These are phyloP conservation scores for Myotis brandtii DNA, from an alignment of 2,113 vertebrate genomes.

Conservation along the genomic window DNA sequence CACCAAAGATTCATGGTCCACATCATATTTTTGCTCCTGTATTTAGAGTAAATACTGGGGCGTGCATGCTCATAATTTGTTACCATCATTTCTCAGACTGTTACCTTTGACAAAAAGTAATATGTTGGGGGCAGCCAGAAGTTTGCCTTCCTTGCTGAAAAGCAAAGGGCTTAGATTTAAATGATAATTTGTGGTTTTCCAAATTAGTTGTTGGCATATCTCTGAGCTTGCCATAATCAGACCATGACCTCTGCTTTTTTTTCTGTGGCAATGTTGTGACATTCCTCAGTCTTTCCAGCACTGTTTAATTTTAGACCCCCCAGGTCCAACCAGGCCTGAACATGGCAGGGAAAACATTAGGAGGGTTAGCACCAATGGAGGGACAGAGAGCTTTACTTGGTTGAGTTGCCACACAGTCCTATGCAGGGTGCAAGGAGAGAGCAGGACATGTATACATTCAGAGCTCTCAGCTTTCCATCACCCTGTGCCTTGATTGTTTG, in stretches of 20 bases:
- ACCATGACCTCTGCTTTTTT: not conserved
- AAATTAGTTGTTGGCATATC: not conserved
- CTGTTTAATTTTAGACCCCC: not conserved
- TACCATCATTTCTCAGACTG: constrained; percentile 50
- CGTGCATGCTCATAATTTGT: not conserved
- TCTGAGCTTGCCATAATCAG: not conserved
- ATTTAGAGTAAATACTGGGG: not conserved
- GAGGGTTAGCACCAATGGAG: not conserved
- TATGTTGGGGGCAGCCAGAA: not conserved
- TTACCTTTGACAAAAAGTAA: not conserved
- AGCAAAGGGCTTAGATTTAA: constrained; percentile 27
- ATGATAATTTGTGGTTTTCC: not conserved
- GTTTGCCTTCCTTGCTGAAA: not conserved
- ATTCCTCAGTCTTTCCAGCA: not conserved
- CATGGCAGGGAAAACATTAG: not conserved
- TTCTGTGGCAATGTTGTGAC: not conserved
- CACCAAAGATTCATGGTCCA: constrained; percentile 46
- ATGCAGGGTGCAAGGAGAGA: too few species aligned
- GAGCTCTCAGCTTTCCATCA: not conserved
- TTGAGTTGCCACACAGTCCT: not conserved
- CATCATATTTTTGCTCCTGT: constrained; percentile 52
- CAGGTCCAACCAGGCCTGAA: not conserved
- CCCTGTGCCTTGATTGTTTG: not conserved
- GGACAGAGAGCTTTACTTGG: not conserved
- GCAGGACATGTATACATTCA: too few species aligned